Conservation (phyloP, 2,113 vertebrate genomes). For the Myotis lucifugus region DNA sequence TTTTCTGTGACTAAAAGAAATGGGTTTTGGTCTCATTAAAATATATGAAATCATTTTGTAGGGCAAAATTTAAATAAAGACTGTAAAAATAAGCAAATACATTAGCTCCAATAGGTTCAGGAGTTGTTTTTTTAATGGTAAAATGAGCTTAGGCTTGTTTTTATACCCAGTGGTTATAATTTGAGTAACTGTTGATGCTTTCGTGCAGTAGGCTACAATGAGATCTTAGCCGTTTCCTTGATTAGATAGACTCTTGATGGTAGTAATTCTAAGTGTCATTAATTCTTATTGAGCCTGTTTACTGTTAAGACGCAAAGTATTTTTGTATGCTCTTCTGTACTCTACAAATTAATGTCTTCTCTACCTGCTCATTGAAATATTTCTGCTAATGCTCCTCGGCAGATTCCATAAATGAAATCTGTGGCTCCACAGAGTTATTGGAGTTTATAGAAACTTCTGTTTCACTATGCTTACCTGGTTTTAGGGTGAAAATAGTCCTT, state of each 20-base stretch:
- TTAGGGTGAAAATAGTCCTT: not conserved
- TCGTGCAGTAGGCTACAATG: not conserved
- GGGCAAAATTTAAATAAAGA: not conserved
- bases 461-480: not conserved
- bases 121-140: constrained; percentile 1
- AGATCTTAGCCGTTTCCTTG: not conserved
- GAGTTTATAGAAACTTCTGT: not conserved
- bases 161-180: not conserved
- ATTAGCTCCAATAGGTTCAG: not conserved
- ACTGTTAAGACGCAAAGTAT: not conserved
- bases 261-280: constrained; percentile 19
- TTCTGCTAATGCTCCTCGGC: not conserved
- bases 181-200: constrained; percentile 2
- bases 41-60: not conserved
- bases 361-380: not conserved
- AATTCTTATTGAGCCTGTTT: not conserved
- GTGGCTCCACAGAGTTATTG: not conserved
- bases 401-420: not conserved
- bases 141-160: constrained; percentile 17
- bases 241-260: not conserved
- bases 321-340: not conserved
- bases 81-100: not conserved
- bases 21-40: not conserved
- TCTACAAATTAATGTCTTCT: not conserved
- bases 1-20: constrained; percentile 22